Base-by-base conservation (phyloP, 2,113 vertebrate species). In the Ifrita kowaldi region DNA sequence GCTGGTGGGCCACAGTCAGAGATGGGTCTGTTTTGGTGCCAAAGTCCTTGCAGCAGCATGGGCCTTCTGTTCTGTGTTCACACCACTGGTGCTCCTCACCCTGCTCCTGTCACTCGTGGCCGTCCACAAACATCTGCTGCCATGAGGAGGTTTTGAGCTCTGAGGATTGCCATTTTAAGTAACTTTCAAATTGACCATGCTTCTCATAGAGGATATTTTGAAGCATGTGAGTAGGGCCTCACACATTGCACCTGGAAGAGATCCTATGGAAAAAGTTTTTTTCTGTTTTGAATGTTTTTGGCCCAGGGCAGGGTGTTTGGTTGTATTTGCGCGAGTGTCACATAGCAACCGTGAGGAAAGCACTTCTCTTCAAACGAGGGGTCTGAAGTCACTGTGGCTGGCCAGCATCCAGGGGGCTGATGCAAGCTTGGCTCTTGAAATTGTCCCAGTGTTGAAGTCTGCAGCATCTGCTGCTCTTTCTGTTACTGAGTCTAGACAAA, bases 341-440 rank as follows among this genome's bases (percentile, higher is more conserved):
- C 91, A 24, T 89, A 95, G 94, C 93, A 93, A 96, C 89, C n/a
- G 22, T 17, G 28, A 75, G 62, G 75, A 84, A 57, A 65, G 89
- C 75, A 42, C 74, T 46, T 76, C 84, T 56, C 81, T 84, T 88
- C 74, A 37, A 59, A 79, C 1, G 5, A 62, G 75, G 69, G 65
- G 59, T 73, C 49, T 94, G 84, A 75, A 94, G 62, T 87, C 57
- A 79, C 81, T 2, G 1, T 42, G 84, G 32, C 18, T 96, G 89
- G 89, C 91, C 37, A 49, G 32, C 59, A 22, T 41, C 65, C 86
- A 71, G 44, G 47, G 73, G 56, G 26, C 80, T 86, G 80, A 81
- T 95, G 77, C 80, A 84, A 81, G 26, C 77, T 84, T 0, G 1
- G 52, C 35, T 84, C 69, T 91, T 87, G 63, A 64, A 83, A 59